These are phyloP conservation scores for Megalurothrips usitatus DNA, from an alignment of 2,888 invertebrate species.

Conservation along the genomic window DNA sequence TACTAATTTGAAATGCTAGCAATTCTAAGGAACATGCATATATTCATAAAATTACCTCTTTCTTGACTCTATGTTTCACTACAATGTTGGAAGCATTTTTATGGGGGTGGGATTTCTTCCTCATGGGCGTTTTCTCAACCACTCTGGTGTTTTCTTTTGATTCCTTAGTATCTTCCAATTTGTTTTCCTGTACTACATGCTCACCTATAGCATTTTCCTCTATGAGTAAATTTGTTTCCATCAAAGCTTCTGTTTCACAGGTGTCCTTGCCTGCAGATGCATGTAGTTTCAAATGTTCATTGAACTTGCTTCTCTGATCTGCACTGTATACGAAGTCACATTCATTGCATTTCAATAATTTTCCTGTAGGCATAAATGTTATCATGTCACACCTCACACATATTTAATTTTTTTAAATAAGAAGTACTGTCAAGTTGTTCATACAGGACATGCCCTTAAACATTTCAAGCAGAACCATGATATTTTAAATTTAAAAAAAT, in stretches of 20 bases:
- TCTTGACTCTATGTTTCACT: neutral
- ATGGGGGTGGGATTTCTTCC: neutral
- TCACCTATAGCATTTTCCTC: neutral
- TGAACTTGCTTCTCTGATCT: neutral
- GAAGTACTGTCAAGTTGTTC: too few species aligned
- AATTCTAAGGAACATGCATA: neutral
- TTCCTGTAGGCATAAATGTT: neutral
- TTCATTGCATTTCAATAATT: neutral
- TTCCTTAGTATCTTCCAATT: neutral
- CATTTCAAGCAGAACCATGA: neutral
- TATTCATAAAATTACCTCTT: neutral
- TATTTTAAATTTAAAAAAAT: neutral
- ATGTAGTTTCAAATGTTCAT: slow-evolving; percentile 6
- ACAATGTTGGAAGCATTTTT: neutral
- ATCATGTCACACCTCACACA: neutral
- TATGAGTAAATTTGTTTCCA: neutral
- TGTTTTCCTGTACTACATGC: neutral
- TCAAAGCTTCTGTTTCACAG: neutral
- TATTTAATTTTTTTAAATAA: too few species aligned
- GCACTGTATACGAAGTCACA: slow-evolving; percentile 6
- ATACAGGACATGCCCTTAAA: too few species aligned
- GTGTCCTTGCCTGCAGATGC: neutral
- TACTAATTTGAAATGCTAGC: neutral
- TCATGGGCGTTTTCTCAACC: neutral
- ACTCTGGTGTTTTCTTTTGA: neutral